phyloP scores from a whole-genome alignment of 2,888 invertebrate species.

The Drosophila mercatorum region DNA sequence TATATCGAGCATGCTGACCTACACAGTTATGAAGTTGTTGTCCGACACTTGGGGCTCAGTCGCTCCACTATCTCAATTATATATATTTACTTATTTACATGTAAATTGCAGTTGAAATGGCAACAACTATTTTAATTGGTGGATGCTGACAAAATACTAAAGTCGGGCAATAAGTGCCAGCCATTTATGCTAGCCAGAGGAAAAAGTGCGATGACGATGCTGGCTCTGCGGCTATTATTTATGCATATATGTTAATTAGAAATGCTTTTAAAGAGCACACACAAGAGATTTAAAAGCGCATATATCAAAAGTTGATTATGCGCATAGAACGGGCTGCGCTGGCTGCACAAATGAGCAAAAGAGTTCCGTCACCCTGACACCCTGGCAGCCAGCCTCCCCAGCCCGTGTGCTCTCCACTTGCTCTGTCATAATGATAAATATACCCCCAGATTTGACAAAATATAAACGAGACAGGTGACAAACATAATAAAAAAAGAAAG shows the following conservation, averaged over 20 bases:
- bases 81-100: background rate
- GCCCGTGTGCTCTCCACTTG: background rate
- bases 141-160: slow-evolving; percentile 1
- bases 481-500: slow-evolving; percentile 53
- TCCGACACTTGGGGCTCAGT: too few relatives aligned
- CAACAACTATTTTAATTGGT: background rate
- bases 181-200: slow-evolving; percentile 49
- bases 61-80: too few relatives aligned
- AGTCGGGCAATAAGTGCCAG: slow-evolving; percentile 60
- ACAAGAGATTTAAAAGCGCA: slow-evolving; percentile 76
- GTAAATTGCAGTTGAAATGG: background rate
- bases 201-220: slow-evolving; percentile 23
- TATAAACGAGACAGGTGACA: slow-evolving; percentile 75
- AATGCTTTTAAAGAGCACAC: slow-evolving; percentile 76
- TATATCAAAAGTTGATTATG: slow-evolving; percentile 79
- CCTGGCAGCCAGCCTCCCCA: background rate
- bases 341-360: slow-evolving; percentile 50
- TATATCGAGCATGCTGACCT: background rate
- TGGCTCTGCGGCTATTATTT: slow-evolving; percentile 64
- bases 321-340: slow-evolving; percentile 39
- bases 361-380: slow-evolving; percentile 21
- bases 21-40: too few relatives aligned
- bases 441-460: slow-evolving; percentile 72
- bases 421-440: slow-evolving; percentile 53
- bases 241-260: slow-evolving; percentile 79